Conservation (phyloP, 2,797 vertebrate genomes). For the Sciaenops ocellatus region DNA sequence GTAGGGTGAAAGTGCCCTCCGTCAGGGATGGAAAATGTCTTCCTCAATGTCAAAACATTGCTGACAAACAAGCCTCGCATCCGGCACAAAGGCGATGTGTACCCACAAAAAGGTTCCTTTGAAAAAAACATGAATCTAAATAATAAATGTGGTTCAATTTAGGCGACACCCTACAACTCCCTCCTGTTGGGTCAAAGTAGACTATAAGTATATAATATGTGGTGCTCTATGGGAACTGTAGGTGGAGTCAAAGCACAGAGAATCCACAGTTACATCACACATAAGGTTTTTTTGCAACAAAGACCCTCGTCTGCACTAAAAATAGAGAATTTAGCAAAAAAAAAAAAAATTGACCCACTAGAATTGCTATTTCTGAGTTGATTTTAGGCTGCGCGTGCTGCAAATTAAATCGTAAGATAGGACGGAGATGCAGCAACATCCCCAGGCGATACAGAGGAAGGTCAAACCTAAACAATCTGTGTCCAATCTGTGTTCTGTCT, state of each 20-base stretch:
- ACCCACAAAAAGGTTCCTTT: neutral
- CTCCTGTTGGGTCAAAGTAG: conserved; percentile 11
- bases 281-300: conserved; percentile 8
- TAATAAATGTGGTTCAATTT: neutral
- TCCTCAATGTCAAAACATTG: conserved; percentile 45
- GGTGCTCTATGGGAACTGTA: conserved; percentile 76
- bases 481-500: conserved; percentile 61
- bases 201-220: conserved; percentile 47
- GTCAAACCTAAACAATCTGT: conserved; percentile 69
- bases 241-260: conserved; percentile 80
- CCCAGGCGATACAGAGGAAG: conserved; percentile 66
- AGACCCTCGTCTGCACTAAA: conserved; percentile 44
- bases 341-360: conserved; percentile 29
- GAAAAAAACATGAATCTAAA: conserved; percentile 5
- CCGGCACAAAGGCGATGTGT: conserved; percentile 7
- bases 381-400: conserved; percentile 46
- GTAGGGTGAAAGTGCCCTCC: conserved; percentile 65
- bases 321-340: conserved; percentile 35
- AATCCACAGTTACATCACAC: conserved; percentile 56
- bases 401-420: conserved; percentile 59
- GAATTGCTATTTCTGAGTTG: conserved; percentile 46
- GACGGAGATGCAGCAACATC: conserved; percentile 56
- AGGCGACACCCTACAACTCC: neutral
- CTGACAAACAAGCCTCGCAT: conserved; percentile 53
- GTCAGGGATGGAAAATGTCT: conserved; percentile 68